Evolutionary conservation across 2,113 vertebrate genomes (phyloP).

Genomic region (Ranitomeya variabilis): DNA sequence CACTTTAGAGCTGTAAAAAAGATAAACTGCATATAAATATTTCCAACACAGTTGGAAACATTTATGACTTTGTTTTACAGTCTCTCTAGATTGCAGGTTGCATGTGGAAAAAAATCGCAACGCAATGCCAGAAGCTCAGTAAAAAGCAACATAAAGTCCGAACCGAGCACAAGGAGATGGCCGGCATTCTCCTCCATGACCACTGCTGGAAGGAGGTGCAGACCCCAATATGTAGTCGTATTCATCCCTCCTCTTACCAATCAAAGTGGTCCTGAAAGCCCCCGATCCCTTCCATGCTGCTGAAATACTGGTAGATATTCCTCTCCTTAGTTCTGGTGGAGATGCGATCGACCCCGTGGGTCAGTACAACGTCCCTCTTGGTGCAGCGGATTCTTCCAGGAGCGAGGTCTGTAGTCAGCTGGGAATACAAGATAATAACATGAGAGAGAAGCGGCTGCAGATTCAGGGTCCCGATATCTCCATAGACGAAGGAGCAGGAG

Average conservation of each 20-base stretch:
- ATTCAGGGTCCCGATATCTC: neutral
- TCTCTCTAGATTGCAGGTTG: too few relatives aligned
- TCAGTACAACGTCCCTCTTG: constrained; percentile 71
- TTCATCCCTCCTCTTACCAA: constrained; percentile 72
- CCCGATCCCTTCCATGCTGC: constrained; percentile 74
- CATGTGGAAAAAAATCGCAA: too few relatives aligned
- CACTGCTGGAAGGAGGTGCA: too few relatives aligned
- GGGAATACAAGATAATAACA: constrained; percentile 24
- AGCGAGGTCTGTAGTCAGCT: constrained; percentile 76
- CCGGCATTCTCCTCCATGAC: too few relatives aligned
- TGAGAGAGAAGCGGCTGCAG: neutral
- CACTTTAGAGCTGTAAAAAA: too few relatives aligned
- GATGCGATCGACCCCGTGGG: constrained; percentile 65
- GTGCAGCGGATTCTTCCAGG: constrained; percentile 82
- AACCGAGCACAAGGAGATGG: too few relatives aligned
- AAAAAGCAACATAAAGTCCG: too few relatives aligned
- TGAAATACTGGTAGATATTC: constrained; percentile 79
- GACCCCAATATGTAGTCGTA: too few relatives aligned
- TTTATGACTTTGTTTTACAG: too few relatives aligned
- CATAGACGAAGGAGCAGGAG: neutral
- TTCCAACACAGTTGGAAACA: too few relatives aligned
- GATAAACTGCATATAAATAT: too few relatives aligned
- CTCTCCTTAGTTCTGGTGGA: constrained; percentile 68
- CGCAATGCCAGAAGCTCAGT: too few relatives aligned
- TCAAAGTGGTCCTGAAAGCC: constrained; percentile 90